A percentile compares a stretch with the other conserved stretches of the same genome.
phyloP scores from a whole-genome alignment of 1,140 invertebrate species.

The Reticulitermes speratus region DNA sequence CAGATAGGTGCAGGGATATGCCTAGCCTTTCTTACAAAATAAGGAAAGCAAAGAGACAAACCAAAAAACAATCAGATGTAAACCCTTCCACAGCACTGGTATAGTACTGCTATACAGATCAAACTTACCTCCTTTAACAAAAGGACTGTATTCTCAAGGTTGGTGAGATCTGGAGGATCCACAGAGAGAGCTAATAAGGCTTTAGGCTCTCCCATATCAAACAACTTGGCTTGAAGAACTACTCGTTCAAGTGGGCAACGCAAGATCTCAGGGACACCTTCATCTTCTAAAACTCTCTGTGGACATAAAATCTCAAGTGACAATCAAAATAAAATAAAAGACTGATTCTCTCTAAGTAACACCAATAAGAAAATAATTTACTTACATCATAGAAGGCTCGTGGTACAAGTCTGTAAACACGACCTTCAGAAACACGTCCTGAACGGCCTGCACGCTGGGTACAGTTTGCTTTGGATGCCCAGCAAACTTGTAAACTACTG shows the following conservation, averaged over 20 bases:
- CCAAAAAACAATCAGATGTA: too few species aligned
- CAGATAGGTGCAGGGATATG: too few species aligned
- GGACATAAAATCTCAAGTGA: not conserved
- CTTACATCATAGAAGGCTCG: slow-evolving; percentile 68
- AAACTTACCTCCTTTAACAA: slow-evolving; percentile 76
- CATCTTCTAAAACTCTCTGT: slow-evolving; percentile 49
- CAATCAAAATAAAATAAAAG: not conserved
- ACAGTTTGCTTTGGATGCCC: slow-evolving; percentile 89
- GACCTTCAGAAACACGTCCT: slow-evolving; percentile 80
- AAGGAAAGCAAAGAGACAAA: too few species aligned
- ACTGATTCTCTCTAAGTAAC: not conserved
- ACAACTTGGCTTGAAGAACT: slow-evolving; percentile 79
- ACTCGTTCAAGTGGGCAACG: slow-evolving; percentile 79
- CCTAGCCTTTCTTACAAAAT: too few species aligned
- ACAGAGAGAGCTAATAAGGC: slow-evolving; percentile 79
- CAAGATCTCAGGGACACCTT: slow-evolving; percentile 72
- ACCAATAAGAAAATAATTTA: not conserved
- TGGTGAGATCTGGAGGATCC: slow-evolving; percentile 80
- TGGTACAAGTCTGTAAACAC: slow-evolving; percentile 83
- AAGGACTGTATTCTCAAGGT: slow-evolving; percentile 78
- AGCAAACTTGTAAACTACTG: slow-evolving; percentile 72
- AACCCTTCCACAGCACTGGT: too few species aligned
- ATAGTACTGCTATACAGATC: too few species aligned
- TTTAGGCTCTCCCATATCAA: slow-evolving; percentile 82
- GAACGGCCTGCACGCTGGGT: slow-evolving; percentile 87